phyloP scores from a whole-genome alignment of 2,797 vertebrate genomes.

The Otus scops region DNA sequence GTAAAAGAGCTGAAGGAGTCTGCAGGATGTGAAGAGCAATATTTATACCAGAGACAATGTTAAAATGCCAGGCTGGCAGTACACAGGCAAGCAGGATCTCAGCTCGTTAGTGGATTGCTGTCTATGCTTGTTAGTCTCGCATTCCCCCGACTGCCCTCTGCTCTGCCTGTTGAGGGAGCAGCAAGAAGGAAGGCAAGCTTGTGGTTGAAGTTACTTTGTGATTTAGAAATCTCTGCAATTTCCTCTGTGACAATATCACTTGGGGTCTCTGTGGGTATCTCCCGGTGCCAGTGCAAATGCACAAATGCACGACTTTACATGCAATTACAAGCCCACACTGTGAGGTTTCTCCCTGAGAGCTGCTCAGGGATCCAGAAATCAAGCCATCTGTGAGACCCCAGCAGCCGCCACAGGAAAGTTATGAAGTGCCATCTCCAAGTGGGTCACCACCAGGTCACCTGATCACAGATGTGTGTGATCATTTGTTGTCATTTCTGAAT shows the following conservation, averaged over 20 bases:
- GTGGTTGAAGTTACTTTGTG: not conserved
- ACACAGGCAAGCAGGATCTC: rapidly evolving
- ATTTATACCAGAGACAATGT: not conserved
- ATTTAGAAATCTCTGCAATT: not conserved
- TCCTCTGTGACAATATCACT: not conserved
- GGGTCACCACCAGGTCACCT: not conserved
- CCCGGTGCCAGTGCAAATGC: not conserved
- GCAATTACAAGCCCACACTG: not conserved
- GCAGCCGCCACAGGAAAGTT: not conserved
- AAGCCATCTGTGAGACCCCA: not conserved
- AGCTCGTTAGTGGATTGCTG: rapidly evolving
- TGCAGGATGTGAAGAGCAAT: not conserved
- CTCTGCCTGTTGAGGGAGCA: not conserved
- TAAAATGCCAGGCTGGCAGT: not conserved
- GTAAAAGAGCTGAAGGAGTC: not conserved
- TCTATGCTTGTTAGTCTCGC: too few relatives aligned
- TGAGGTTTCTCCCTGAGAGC: not conserved
- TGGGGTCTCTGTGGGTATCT: not conserved
- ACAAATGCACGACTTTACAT: not conserved
- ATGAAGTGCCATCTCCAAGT: not conserved
- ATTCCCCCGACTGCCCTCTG: not conserved
- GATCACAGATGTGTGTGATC: rapidly evolving
- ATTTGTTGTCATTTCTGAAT: not conserved
- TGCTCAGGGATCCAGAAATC: not conserved
- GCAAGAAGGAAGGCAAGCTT: not conserved